Conservation (phyloP, 1,140 invertebrate species). For the Rhynchophorus ferrugineus region DNA sequence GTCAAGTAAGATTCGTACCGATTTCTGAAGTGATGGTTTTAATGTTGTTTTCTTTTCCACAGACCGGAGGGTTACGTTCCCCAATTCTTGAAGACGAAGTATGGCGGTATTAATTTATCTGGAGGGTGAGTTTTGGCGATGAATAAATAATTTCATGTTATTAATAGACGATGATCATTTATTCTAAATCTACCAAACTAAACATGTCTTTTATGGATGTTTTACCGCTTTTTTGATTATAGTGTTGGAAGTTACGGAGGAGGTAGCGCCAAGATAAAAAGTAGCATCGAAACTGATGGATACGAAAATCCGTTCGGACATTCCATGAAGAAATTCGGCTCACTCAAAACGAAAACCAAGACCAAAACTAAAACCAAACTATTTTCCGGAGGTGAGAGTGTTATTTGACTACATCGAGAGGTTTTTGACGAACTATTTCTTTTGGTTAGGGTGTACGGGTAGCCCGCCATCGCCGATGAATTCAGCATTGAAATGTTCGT, state of each 20-base stretch:
- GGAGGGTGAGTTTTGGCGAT: conserved; percentile 6
- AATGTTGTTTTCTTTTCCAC: conserved; percentile 3
- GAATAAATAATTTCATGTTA: no score
- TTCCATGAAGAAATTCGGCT: not conserved
- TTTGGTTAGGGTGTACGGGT: conserved; percentile 27
- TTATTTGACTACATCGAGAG: not conserved
- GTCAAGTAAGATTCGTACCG: no score
- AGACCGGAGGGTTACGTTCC: conserved; percentile 8
- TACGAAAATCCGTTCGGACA: not conserved
- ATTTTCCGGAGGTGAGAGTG: conserved; percentile 2
- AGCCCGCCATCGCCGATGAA: conserved; percentile 40
- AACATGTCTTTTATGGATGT: no score
- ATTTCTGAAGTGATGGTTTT: no score
- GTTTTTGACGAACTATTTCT: not conserved
- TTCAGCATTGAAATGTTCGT: conserved; percentile 41
- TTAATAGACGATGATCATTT: no score
- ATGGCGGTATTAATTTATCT: not conserved
- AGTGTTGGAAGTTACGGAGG: not conserved
- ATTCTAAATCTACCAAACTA: no score
- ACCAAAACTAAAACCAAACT: conserved; percentile 7
- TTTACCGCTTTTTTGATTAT: no score
- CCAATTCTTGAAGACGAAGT: conserved; percentile 11
- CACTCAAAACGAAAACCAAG: conserved; percentile 9
- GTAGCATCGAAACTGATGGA: no score
- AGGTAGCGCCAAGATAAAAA: no score